Conservation (phyloP, 1,140 invertebrate species). For the Charaxes varanes region DNA sequence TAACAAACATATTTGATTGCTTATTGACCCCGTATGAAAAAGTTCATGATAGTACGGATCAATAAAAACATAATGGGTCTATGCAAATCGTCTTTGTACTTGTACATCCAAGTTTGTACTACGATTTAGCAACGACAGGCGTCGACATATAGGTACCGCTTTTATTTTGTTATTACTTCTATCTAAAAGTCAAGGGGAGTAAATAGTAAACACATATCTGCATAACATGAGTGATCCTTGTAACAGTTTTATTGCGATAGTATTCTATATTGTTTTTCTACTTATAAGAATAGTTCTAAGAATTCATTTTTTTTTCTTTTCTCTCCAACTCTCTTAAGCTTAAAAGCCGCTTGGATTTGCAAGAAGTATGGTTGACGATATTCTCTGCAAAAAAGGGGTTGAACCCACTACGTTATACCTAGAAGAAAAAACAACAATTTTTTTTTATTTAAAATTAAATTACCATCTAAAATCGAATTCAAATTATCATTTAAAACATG, state of each 20-base stretch:
- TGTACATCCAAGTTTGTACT: slow-evolving; percentile 10
- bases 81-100: slow-evolving; percentile 18
- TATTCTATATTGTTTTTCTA: no score
- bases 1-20: slow-evolving; percentile 3
- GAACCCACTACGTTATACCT: no score
- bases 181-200: slow-evolving; percentile 27
- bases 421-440: slow-evolving; percentile 3
- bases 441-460: slow-evolving; percentile 6
- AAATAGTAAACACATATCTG: no score
- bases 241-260: slow-evolving; percentile 8
- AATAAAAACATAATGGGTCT: slow-evolving; percentile 13
- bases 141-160: slow-evolving; percentile 19
- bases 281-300: no score
- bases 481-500: no score
- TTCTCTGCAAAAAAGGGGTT: no score
- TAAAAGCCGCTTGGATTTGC: no score
- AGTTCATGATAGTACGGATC: slow-evolving; percentile 11
- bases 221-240: slow-evolving; percentile 1
- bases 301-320: no score
- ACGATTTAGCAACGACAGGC: slow-evolving; percentile 23
- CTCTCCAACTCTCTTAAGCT: no score
- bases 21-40: slow-evolving; percentile 14
- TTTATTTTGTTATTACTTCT: slow-evolving; percentile 14
- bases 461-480: no score
- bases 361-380: no score